Evolutionary conservation across 2,113 vertebrate species (phyloP), one percentile per base, ranked within the genome.

Genomic region (Charina bottae): DNA sequence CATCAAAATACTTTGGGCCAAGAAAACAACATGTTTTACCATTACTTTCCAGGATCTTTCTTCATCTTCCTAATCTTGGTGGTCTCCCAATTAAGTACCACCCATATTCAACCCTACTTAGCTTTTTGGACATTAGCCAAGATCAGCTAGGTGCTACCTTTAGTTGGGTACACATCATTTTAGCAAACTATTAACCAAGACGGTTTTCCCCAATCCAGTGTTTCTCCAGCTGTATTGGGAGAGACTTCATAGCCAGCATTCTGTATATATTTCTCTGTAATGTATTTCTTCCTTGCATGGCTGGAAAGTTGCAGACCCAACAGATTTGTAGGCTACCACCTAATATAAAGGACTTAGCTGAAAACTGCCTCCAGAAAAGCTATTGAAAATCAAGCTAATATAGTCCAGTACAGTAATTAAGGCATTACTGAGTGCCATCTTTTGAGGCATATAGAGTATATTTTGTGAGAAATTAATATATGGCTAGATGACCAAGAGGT

Each of bases 1-100:
- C 72, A 68, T 60, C 93, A 92, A 89, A 78, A 93, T 89, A 78
- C 83, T 92, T 89, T 0, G 60, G 26, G 72, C 33, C 72, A 78
- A 21, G 72, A 78, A 42, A 78, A 78, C 33, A 42, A 42, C 33
- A 78, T 21, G 33, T 78, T 78, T 78, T 78, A 42, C 1, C 33
- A 42, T 15, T 78, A 33, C 33, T 78, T 78, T 78, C 33, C 33
- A 21, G 7, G 72, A 78, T 42, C 33, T 78, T 78, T 19, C 8
- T 78, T 37, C 17, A 42, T 21, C 72, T 42, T 78, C 33, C 17
- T 78, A 42, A 78, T 42, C 33, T 42, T 78, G 72, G 1, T 42
- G 33, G 72, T 42, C 7, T 78, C 17, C 72, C 33, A 21, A 42
- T 78, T 42, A 42, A 78, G 17, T 78, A 78, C 72, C 17, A 42